phyloP scores from a whole-genome alignment of 2,888 invertebrate species.

The Prosapia bicincta region DNA sequence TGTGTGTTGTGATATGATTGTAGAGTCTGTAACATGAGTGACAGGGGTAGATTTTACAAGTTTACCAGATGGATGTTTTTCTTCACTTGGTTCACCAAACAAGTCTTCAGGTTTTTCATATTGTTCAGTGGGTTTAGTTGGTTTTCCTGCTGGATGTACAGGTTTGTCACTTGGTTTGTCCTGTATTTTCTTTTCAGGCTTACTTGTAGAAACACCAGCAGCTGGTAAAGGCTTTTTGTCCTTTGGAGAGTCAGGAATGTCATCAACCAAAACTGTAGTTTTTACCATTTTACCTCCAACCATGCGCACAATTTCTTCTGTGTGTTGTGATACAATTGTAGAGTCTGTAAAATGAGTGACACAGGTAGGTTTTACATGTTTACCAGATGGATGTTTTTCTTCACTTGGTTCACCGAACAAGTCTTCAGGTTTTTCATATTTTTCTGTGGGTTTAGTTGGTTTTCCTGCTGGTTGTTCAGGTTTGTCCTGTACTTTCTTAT shows the following conservation, averaged over 20 bases:
- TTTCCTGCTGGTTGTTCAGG: neutral
- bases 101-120: conserved; percentile 9
- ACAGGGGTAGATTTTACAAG: neutral
- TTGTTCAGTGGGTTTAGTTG: neutral
- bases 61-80: neutral
- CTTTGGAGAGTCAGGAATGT: neutral
- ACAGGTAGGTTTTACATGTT: neutral
- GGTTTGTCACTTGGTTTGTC: neutral
- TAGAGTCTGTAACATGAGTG: neutral
- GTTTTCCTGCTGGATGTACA: neutral
- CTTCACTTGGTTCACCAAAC: conserved; percentile 1
- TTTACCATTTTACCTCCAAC: conserved; percentile 16
- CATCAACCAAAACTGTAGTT: conserved; percentile 11
- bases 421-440: conserved; percentile 10
- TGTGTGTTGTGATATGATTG: neutral
- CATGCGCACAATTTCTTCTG: conserved; percentile 3
- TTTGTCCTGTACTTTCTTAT: neutral
- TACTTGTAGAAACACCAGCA: conserved; percentile 15
- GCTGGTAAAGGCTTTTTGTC: conserved; percentile 18
- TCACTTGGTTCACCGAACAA: conserved; percentile 1
- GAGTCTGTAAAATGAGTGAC: neutral
- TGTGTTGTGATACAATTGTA: neutral
- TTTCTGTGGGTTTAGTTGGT: conserved; percentile 1
- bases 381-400: neutral
- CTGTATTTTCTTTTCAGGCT: neutral